These are phyloP conservation scores for Oscheius onirici DNA, from an alignment of 2,888 invertebrate genomes.

Conservation along the genomic window DNA sequence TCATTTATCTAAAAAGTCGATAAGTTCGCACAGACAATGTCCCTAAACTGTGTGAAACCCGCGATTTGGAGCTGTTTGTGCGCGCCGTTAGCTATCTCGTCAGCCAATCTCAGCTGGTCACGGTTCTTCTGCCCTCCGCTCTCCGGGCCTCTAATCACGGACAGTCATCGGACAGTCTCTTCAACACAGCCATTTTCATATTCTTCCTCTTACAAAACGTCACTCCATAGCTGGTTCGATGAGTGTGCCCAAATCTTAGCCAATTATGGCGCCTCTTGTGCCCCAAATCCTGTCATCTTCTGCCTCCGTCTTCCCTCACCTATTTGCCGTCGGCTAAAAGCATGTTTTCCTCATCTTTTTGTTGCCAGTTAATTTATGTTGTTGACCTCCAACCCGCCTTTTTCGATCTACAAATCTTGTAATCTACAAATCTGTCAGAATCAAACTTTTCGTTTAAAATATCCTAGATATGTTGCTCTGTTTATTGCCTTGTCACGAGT, in stretches of 20 bases:
- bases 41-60: slow-evolving; percentile 1
- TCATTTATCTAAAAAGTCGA: neutral
- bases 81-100: slow-evolving; percentile 9
- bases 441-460: no score
- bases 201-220: no score
- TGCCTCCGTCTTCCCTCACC: neutral
- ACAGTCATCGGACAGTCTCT: no score
- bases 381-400: no score
- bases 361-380: neutral
- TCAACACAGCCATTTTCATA: no score
- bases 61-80: slow-evolving; percentile 15
- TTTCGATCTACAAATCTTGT: neutral
- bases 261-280: slow-evolving; percentile 27
- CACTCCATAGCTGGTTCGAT: no score
- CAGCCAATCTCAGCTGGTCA: slow-evolving; percentile 22
- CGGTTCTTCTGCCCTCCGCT: slow-evolving; percentile 8
- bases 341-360: neutral
- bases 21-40: no score
- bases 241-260: slow-evolving; percentile 17
- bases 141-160: no score
- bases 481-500: no score
- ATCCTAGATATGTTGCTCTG: no score
- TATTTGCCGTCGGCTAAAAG: neutral
- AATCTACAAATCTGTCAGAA: no score
- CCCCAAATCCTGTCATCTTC: slow-evolving; percentile 17